phyloP scores from a whole-genome alignment of 1,140 invertebrate genomes.

The Pseudomyrmex pallidus region DNA sequence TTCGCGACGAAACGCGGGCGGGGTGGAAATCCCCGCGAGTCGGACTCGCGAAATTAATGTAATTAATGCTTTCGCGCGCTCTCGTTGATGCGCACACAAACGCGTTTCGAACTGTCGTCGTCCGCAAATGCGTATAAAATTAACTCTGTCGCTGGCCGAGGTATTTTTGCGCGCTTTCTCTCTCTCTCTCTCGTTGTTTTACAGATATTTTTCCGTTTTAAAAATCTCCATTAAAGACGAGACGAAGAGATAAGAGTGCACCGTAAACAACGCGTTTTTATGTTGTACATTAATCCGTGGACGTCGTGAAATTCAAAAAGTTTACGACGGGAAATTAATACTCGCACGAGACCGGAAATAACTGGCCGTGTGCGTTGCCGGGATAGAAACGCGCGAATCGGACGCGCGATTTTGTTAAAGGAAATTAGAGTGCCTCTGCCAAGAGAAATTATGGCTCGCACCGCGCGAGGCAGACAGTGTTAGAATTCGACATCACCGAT shows the following conservation, averaged over 20 bases:
- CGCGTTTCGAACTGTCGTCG: too few relatives aligned
- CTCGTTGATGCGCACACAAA: not conserved
- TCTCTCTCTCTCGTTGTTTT: too few relatives aligned
- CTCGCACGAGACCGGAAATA: constrained; percentile 11
- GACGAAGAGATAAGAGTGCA: too few relatives aligned
- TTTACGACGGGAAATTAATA: constrained; percentile 45
- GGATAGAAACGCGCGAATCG: constrained; percentile 10
- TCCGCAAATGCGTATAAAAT: not conserved
- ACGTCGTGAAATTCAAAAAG: constrained; percentile 2
- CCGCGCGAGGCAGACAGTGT: not conserved
- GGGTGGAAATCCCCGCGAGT: not conserved
- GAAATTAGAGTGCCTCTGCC: constrained; percentile 45
- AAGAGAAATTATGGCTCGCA: constrained; percentile 44
- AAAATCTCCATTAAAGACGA: not conserved
- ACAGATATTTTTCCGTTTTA: not conserved
- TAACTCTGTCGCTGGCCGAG: not conserved
- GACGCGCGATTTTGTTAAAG: constrained; percentile 31
- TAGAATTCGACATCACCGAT: constrained; percentile 41
- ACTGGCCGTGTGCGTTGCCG: constrained; percentile 5
- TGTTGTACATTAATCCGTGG: too few relatives aligned
- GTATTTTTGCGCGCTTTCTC: not conserved
- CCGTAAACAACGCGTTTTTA: not conserved
- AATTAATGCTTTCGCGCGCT: constrained; percentile 14
- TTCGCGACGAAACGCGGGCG: too few relatives aligned
- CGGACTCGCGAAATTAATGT: constrained; percentile 11